Percentiles rank a stretch among this genome's conserved stretches.
Evolutionary conservation across 2,888 invertebrate species (phyloP).

Genomic region (Cistogaster globosa): DNA sequence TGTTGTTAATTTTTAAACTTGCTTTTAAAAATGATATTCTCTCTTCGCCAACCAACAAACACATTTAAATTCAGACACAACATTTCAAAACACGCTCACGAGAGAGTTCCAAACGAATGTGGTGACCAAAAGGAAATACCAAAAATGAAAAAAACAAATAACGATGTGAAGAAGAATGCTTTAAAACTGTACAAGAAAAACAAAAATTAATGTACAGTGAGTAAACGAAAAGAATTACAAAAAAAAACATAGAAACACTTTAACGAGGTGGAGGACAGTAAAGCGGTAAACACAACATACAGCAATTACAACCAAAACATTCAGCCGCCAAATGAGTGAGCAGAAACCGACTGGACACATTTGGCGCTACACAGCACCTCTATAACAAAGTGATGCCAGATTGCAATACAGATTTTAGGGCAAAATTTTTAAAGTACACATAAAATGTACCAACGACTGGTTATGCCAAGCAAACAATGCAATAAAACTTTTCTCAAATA

Average conservation of each 20-base stretch:
- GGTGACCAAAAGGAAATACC: constrained; percentile 64
- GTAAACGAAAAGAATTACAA: constrained; percentile 53
- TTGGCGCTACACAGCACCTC: background rate
- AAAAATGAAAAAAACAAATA: constrained; percentile 72
- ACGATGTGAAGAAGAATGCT: constrained; percentile 69
- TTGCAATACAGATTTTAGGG: too few species aligned
- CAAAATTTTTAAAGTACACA: too few species aligned
- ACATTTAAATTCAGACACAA: constrained; percentile 10
- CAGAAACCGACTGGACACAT: constrained; percentile 47
- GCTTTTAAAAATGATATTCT: constrained; percentile 47
- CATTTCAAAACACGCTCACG: constrained; percentile 50
- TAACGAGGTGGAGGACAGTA: constrained; percentile 37
- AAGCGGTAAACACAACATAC: constrained; percentile 22
- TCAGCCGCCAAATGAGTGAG: constrained; percentile 20
- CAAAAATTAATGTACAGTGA: constrained; percentile 59
- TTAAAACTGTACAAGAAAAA: constrained; percentile 70
- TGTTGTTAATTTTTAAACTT: constrained; percentile 65
- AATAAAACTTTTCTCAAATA: too few species aligned
- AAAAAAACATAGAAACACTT: constrained; percentile 35
- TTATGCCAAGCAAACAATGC: too few species aligned
- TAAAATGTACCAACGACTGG: too few species aligned
- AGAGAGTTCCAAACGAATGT: constrained; percentile 65
- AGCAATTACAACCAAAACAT: constrained; percentile 34
- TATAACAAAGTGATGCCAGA: background rate
- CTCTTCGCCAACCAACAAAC: constrained; percentile 4